A percentile compares a stretch with the other conserved stretches of the same genome.
These are phyloP conservation scores for Calosoma granatense DNA, from an alignment of 1,140 invertebrate genomes.

Conservation along the genomic window DNA sequence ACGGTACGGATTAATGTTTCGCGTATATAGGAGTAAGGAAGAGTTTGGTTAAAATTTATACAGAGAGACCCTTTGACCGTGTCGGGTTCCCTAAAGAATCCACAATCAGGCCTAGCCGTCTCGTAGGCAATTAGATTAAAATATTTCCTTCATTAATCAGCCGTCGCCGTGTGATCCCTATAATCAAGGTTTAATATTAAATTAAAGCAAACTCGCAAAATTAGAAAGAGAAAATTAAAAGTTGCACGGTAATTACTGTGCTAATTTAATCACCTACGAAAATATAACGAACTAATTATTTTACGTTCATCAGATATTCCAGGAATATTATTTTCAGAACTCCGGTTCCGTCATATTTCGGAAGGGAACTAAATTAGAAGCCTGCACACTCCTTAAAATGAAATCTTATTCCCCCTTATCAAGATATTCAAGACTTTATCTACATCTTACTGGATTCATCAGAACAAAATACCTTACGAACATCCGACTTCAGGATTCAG, in stretches of 20 bases:
- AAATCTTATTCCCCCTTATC: too few relatives aligned
- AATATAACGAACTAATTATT: slow-evolving; percentile 3
- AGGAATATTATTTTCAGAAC: too few relatives aligned
- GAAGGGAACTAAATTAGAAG: too few relatives aligned
- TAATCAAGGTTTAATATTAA: slow-evolving; percentile 9
- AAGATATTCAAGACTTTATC: too few relatives aligned
- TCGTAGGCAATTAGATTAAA: slow-evolving; percentile 2
- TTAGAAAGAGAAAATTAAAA: slow-evolving; percentile 7
- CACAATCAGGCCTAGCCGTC: background rate
- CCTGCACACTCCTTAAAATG: too few relatives aligned
- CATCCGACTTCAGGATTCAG: too few relatives aligned
- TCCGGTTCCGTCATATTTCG: too few relatives aligned
- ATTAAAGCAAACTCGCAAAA: slow-evolving; percentile 3
- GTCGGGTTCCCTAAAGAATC: slow-evolving; percentile 1
- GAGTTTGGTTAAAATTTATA: slow-evolving; percentile 6
- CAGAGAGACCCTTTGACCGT: background rate
- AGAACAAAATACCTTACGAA: too few relatives aligned
- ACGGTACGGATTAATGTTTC: slow-evolving; percentile 2
- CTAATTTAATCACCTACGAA: background rate
- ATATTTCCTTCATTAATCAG: slow-evolving; percentile 7
- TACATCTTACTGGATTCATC: too few relatives aligned
- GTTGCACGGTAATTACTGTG: background rate
- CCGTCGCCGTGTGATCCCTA: slow-evolving; percentile 8
- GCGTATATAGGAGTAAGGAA: background rate
- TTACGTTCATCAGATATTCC: too few relatives aligned